Evolutionary conservation across 2,113 vertebrate species (phyloP), one percentile per base, ranked within the genome.

Genomic region (Dicaeum eximium): DNA sequence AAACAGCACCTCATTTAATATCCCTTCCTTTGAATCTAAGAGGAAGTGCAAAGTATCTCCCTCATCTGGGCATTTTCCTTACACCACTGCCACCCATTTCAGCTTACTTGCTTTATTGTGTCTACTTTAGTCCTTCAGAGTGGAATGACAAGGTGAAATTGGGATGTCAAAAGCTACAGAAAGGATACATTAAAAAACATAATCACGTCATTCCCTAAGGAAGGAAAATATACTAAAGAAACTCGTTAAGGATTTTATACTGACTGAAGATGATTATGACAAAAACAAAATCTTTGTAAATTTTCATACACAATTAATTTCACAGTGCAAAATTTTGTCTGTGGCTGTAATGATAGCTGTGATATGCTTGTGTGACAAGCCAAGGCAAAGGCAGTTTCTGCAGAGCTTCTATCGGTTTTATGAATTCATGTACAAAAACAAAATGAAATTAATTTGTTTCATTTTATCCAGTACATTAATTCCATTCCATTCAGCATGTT

Each of bases 401-500:
- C 2, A 54, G 10, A 50, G 11, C 8, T 82, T 72, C 15, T 57
- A 81, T 40, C 2, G 53, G 35, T 65, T 78, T 86, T 23, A 53
- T 75, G 53, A 77, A 69, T 25, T 50, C 7, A 54, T 2, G 70
- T 33, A 77, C 6, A 65, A 28, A 62, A 80, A 70, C 13, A 70
- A 85, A 93, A 61, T 0, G 0, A 13, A 65, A 51, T 38, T 0
- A 54, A 2, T 17, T 60, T 9, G 7, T 66, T 78, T 50, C 7
- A 15, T 48, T 84, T 81, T 84, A 64, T 79, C 28, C n/a, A 47
- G 7, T 21, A 28, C 13, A 62, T n/a, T 24, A 1, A 56, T 38
- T 88, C 81, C 10, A 86, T 66, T 81, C 28, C 15, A 44, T 57
- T 65, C 25, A 87, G 44, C 25, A 74, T 1, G 17, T 31, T 58